Base-by-base conservation (phyloP, 2,888 invertebrate genomes). In the Aspidiotus rigidus region DNA sequence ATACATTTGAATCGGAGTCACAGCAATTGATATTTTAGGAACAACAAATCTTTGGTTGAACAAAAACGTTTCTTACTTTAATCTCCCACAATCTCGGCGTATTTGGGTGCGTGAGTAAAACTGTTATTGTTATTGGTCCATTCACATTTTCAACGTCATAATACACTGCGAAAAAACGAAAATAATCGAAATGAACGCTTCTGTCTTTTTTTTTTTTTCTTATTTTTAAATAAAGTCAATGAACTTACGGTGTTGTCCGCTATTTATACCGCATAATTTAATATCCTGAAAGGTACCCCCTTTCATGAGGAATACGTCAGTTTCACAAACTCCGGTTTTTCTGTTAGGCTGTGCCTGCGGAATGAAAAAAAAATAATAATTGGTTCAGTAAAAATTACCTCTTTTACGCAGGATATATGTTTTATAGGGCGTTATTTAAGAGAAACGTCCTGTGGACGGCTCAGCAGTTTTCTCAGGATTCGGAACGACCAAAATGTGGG, bases 261-360 rank as follows among this genome's bases (percentile, higher is more conserved):
- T 89, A 76, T 91, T 91, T 76, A 89, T 85, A 1, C 91, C 91
- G 76, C 91, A 91, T 10, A 91, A 74, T 13, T 81, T 83, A 72
- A 90, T 81, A 67, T 82, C 82, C 63, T 81, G 81, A 0, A 81
- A 79, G 16, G 80, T 80, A 7, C 84, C 85, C 0, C 84, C 85
- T 16, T 77, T 78, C 71, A 89, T 77, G 2, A 81, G 78, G 76
- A 81, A 78, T 17, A 84, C 80, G 75, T 91, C 91, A 59, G 87
- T 86, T 73, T 90, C 88, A 74, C 91, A 91, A 53, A 86, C 83
- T 0, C 91, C 91, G 0, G 88, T 90, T 41, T 79, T 81, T 67
- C 90, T 80, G 76, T 91, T 90, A 0, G 91, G 91, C 76, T 91
- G 91, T 16, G 89, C 90, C 89, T 88, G 77, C 49, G n/a, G n/a